Base-by-base conservation (phyloP, 1,140 invertebrate genomes). In the Dreissena polymorpha region DNA sequence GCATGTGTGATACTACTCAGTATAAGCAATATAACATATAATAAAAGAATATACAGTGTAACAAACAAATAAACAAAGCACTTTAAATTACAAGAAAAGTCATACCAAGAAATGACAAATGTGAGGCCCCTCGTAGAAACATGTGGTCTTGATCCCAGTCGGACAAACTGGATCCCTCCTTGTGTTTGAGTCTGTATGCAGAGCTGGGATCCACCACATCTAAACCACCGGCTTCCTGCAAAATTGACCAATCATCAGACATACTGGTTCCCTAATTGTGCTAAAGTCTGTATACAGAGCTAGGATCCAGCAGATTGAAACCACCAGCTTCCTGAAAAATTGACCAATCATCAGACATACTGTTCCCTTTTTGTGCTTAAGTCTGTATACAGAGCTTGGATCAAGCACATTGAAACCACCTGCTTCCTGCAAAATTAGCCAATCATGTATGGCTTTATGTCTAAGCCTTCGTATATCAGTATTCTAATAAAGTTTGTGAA, bases 81-180 rank as follows among this genome's bases (percentile, higher is more conserved):
- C n/a, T n/a, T n/a, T n/a, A n/a, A n/a, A n/a, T n/a, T n/a, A 60
- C 10, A 23, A 60, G 55, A 23, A 23, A 25, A 18, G 16, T 53
- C 55, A 64, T 72, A 80, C 78, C 69, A 63, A 72, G 50, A 60
- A 80, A 80, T 0, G 78, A 80, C 6, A 65, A 55, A 5, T 70
- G 78, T 64, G 78, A 80, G 39, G 78, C 55, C 18, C 78, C 78
- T 14, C 51, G 27, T 49, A 80, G 51, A 80, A 72, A 80, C 39
- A 80, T 50, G 29, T 57, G 25, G 21, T 80, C 78, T 21, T 51
- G 7, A 53, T 80, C 69, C 78, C 68, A 72, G 57, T 80, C 77
- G 25, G 77, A 2, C 3, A 18, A 18, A 18, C 16, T 63, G 53
- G 69, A 70, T 1, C 69, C 69, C 13, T 60, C 51, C 21, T 70